Evolutionary conservation across 1,140 invertebrate species (phyloP).

Genomic region (Planococcus citri): DNA sequence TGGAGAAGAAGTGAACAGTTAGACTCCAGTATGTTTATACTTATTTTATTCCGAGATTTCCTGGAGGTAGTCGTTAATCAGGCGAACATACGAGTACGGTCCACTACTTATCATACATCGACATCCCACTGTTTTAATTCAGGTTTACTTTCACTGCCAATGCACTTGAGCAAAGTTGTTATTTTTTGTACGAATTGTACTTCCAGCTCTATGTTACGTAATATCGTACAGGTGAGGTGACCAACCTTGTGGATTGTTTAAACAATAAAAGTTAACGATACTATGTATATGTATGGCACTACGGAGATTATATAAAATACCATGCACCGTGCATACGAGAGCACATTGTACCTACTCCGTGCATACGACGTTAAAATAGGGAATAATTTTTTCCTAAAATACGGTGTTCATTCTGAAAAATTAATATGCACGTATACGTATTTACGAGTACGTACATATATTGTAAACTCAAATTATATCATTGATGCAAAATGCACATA

Average conservation of each 20-base stretch:
- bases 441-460: too few species aligned
- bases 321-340: too few species aligned
- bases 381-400: too few species aligned
- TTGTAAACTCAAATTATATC: too few species aligned
- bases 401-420: too few species aligned
- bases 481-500: too few species aligned
- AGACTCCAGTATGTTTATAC: neutral
- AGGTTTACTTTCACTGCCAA: slow-evolving; percentile 15
- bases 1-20: neutral
- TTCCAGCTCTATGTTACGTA: neutral
- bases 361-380: too few species aligned
- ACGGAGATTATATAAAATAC: neutral
- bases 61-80: neutral
- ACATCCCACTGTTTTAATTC: neutral
- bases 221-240: slow-evolving; percentile 11
- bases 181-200: neutral
- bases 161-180: neutral
- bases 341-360: too few species aligned
- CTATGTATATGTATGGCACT: neutral
- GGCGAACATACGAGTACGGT: neutral
- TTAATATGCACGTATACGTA: too few species aligned
- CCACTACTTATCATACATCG: neutral
- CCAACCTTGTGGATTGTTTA: neutral
- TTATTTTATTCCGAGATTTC: neutral
- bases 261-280: slow-evolving; percentile 7